Base-by-base conservation (phyloP, 2,113 vertebrate species). In the Alethe diademata region DNA sequence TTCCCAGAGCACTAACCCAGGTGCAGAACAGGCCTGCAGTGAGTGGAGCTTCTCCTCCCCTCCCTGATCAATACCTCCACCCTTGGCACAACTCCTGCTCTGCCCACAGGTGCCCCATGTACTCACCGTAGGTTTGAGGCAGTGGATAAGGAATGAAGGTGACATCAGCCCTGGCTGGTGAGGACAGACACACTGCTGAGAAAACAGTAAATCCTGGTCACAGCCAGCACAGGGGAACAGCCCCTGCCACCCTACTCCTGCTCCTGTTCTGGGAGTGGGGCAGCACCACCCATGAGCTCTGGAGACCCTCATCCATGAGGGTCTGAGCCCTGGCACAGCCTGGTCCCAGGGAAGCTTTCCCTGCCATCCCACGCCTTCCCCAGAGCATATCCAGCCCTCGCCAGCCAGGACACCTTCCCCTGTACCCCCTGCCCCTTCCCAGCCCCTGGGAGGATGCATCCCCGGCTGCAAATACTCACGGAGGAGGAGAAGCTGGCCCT, bases 401-500 rank as follows among this genome's bases (percentile, higher is more conserved):
- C 12, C 1, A 14, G 40, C 56, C 70, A 28, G 14, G 54, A 22
- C 45, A 12, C 19, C 43, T 33, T 17, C 22, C 0, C 11, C 14
- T 15, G 1, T 57, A 10, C 8, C 47, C 50, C 20, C 2, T 14
- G 38, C 13, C 42, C 47, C 20, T 19, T 31, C 58, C 38, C 19
- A 22, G 0, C 31, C 16, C 22, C 40, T 6, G 1, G 18, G 12
- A 12, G 4, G 12, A 13, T 4, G 25, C 42, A 35, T 38, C 5
- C 42, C 28, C 0, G 1, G 19, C 56, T 42, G 22, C 31, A 4
- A 7, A 13, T 43, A 89, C 89, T 75, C 85, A 94, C 81, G 2
- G 12, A 16, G 33, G 15, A 11, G 5, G 12, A n/a, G 36, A 8
- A 35, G 12, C 2, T 1, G 17, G 2, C 1, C 3, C 1, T 3